These are phyloP conservation scores for Procambarus clarkii DNA, from an alignment of 1,140 invertebrate genomes.

Conservation along the genomic window DNA sequence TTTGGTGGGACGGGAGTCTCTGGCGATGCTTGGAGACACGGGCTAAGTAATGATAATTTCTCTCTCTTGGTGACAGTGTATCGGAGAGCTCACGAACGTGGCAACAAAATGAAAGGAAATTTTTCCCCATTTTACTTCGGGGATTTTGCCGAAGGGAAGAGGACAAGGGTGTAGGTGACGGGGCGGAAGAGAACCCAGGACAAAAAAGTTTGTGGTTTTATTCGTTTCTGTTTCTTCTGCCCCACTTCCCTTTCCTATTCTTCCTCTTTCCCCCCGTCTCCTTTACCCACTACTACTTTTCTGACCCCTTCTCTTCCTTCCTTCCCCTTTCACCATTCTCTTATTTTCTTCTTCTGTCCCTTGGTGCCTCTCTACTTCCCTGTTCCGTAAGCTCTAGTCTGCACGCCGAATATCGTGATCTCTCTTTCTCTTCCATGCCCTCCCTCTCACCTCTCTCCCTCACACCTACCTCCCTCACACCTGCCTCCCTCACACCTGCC, in stretches of 20 bases:
- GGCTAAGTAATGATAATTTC: conserved; percentile 51
- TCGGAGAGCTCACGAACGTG: conserved; percentile 38
- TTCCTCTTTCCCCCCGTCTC: neutral
- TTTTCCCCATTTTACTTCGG: conserved; percentile 46
- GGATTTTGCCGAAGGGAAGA: conserved; percentile 43
- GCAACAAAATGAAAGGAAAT: conserved; percentile 48
- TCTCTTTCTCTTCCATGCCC: neutral
- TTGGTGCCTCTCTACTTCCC: no score
- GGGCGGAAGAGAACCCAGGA: no score
- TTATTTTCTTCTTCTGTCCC: no score
- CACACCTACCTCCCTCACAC: neutral
- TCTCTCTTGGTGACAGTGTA: conserved; percentile 50
- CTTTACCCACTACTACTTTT: neutral
- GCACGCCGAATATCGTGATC: no score
- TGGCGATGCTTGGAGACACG: neutral
- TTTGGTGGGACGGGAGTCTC: neutral
- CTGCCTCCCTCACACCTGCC: no score
- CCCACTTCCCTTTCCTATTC: neutral
- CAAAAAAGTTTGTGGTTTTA: conserved; percentile 18
- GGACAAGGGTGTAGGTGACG: conserved; percentile 20
- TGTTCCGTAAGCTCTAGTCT: no score
- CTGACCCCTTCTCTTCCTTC: no score
- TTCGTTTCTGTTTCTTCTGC: neutral
- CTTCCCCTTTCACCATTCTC: no score
- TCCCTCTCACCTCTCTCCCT: neutral